A percentile compares a stretch with the other conserved stretches of the same genome.
These are phyloP conservation scores for Hylaeus volcanicus DNA, from an alignment of 1,140 invertebrate species.

Conservation along the genomic window DNA sequence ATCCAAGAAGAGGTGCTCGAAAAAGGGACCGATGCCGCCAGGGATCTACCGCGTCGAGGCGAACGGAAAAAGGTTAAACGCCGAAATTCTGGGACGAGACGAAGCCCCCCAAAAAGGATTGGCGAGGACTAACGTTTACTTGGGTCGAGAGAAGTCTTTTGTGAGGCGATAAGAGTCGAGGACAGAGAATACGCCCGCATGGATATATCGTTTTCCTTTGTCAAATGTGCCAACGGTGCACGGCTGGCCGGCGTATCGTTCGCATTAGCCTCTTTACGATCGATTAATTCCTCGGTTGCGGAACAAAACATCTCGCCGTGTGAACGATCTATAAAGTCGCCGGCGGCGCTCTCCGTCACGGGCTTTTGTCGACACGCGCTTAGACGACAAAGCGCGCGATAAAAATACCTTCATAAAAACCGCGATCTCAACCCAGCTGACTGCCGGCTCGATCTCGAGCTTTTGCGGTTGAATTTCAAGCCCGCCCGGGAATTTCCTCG, in stretches of 20 bases:
- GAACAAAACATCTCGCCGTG: constrained; percentile 51
- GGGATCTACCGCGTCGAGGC: too few species aligned
- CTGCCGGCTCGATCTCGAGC: background rate
- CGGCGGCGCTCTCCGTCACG: constrained; percentile 7
- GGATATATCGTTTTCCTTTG: constrained; percentile 52
- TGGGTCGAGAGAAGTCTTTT: constrained; percentile 4
- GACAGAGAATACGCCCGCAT: constrained; percentile 51
- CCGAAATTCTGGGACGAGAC: background rate
- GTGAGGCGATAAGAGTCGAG: background rate
- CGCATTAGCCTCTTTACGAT: constrained; percentile 53
- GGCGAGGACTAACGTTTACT: background rate
- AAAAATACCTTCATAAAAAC: constrained; percentile 42
- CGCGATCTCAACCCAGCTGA: background rate
- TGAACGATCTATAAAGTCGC: constrained; percentile 41
- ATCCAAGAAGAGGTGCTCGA: too few species aligned
- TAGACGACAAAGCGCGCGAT: constrained; percentile 32
- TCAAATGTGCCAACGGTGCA: constrained; percentile 50
- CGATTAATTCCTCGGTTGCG: constrained; percentile 60
- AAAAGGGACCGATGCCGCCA: too few species aligned
- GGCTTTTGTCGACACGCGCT: constrained; percentile 36
- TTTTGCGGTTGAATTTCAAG: background rate
- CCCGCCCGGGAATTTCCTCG: background rate
- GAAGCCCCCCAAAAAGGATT: background rate
- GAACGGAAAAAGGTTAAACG: background rate
- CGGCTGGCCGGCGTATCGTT: constrained; percentile 50